Evolutionary conservation across 2,797 vertebrate genomes (phyloP).

Genomic region (Myoxocephalus aenaeus): DNA sequence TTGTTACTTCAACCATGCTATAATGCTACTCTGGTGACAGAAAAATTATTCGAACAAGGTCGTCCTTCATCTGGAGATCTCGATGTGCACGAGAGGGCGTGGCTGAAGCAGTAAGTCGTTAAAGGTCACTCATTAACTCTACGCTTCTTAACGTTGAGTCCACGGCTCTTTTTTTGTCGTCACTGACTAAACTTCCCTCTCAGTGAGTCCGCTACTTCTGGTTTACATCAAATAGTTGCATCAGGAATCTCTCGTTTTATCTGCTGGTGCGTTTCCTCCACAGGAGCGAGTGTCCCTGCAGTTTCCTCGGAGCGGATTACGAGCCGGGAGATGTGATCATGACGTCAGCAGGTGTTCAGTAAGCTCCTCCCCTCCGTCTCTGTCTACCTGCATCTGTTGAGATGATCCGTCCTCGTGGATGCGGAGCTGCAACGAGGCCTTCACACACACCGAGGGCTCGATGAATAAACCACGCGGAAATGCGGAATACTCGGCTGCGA

Average conservation of each 20-base stretch:
- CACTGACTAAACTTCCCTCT: too few species aligned
- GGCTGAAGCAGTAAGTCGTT: too few species aligned
- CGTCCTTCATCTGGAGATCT: too few species aligned
- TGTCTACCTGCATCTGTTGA: not conserved
- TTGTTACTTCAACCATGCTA: not conserved
- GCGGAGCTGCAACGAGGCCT: not conserved
- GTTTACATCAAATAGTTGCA: not conserved
- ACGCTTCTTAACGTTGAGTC: too few species aligned
- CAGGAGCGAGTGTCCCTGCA: slow-evolving; percentile 94
- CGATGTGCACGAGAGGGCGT: too few species aligned
- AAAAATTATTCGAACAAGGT: too few species aligned
- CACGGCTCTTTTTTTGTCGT: too few species aligned
- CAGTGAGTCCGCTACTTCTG: too few species aligned
- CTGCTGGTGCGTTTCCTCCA: slow-evolving; percentile 5
- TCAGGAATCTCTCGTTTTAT: not conserved
- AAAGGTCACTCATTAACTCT: too few species aligned
- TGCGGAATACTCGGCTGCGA: too few species aligned
- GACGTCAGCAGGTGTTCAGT: slow-evolving; percentile 95
- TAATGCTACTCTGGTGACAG: not conserved
- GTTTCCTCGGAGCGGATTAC: slow-evolving; percentile 92
- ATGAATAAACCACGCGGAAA: too few species aligned
- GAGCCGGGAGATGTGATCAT: slow-evolving; percentile 91
- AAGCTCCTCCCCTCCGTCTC: slow-evolving; percentile 74
- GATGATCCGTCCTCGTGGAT: not conserved
- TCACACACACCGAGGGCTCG: too few species aligned